A percentile compares a stretch with the other conserved stretches of the same genome.
Conservation (phyloP, 1,140 invertebrate genomes). For the Anastrepha obliqua region DNA sequence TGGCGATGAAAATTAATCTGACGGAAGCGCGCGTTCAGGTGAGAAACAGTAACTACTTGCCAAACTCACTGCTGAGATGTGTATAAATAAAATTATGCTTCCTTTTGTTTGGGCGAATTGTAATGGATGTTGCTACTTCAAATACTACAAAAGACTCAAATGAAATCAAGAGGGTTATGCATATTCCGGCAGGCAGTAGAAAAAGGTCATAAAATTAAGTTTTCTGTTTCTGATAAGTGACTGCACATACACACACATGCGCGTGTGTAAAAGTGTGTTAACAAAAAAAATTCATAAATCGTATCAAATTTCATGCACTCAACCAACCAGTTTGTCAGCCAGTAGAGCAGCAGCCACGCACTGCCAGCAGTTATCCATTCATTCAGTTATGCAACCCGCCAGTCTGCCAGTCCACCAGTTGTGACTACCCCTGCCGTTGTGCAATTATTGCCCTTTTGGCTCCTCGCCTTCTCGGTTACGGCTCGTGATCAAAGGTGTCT, state of each 20-base stretch:
- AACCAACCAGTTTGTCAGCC: background rate
- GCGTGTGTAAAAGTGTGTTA: slow-evolving; percentile 28
- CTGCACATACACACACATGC: background rate
- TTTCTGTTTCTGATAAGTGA: slow-evolving; percentile 10
- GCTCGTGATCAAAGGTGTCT: slow-evolving; percentile 39
- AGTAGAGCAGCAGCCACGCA: background rate
- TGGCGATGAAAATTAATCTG: slow-evolving; percentile 98
- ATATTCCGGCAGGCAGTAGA: background rate
- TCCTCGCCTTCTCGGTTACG: slow-evolving; percentile 44
- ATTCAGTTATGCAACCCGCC: slow-evolving; percentile 17
- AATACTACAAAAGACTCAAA: slow-evolving; percentile 16
- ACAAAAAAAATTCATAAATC: slow-evolving; percentile 63
- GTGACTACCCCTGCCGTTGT: background rate
- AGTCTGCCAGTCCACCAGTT: slow-evolving; percentile 16
- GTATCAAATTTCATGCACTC: slow-evolving; percentile 71
- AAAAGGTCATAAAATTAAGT: slow-evolving; percentile 13
- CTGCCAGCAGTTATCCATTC: slow-evolving; percentile 20
- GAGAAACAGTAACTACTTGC: slow-evolving; percentile 64
- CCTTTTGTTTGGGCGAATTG: slow-evolving; percentile 34
- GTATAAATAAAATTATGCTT: slow-evolving; percentile 26
- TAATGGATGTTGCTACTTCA: slow-evolving; percentile 14
- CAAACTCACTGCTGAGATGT: background rate
- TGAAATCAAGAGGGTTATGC: slow-evolving; percentile 60
- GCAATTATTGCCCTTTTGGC: slow-evolving; percentile 40
- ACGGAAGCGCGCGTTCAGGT: slow-evolving; percentile 98